Evolutionary conservation across 2,113 vertebrate species (phyloP).

Genomic region (Pica pica): DNA sequence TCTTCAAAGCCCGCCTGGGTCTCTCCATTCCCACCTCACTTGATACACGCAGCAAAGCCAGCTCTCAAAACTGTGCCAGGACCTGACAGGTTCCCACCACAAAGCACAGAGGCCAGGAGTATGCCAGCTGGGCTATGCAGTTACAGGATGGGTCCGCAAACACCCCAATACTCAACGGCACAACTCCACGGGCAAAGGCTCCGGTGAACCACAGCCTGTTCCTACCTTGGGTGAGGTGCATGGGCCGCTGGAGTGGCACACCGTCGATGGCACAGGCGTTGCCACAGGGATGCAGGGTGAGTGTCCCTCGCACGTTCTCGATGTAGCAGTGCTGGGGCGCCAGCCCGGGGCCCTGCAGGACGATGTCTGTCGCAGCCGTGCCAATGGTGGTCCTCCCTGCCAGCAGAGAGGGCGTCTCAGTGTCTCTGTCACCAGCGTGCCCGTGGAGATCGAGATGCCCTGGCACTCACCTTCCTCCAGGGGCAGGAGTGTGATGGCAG

Average conservation of each 20-base stretch:
- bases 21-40: background rate
- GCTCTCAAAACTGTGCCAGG: background rate
- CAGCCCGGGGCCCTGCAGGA: slow-evolving; percentile 84
- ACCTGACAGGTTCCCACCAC: background rate
- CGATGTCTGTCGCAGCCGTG: slow-evolving; percentile 80
- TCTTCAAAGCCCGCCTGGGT: background rate
- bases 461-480: slow-evolving; percentile 85
- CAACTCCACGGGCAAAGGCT: background rate
- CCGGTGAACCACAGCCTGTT: rapidly evolving
- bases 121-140: background rate
- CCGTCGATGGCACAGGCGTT: slow-evolving; percentile 86
- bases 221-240: slow-evolving; percentile 89
- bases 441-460: rapidly evolving
- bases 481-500: slow-evolving; percentile 90
- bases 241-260: slow-evolving; percentile 74
- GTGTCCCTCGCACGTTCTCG: slow-evolving; percentile 79
- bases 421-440: rapidly evolving
- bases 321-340: slow-evolving; percentile 88
- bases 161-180: rapidly evolving
- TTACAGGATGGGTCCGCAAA: background rate
- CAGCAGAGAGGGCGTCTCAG: background rate
- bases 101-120: background rate
- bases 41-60: background rate
- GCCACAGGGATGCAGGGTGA: slow-evolving; percentile 89
- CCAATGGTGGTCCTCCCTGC: slow-evolving; percentile 88